Base-by-base conservation (phyloP, 2,888 invertebrate species). In the Metellina segmentata region DNA sequence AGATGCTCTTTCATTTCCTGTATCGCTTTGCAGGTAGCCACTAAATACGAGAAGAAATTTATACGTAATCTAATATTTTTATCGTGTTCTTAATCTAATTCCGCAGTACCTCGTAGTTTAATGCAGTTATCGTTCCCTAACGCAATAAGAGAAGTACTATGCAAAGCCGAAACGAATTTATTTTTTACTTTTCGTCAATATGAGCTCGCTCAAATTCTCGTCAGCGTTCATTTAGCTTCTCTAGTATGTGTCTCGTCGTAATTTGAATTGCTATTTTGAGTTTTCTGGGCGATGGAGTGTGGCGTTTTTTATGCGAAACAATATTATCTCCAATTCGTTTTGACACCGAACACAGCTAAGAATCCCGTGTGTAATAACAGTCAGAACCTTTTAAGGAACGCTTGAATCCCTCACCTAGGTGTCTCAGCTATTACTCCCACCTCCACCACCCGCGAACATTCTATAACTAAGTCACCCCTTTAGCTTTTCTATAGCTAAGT, bases 61-160 rank as follows among this genome's bases (percentile, higher is more conserved):
- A 79, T 79, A 16, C 79, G 20, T 52, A 52, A 75, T 75, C 34
- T 75, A 75, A 75, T 85, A 85, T 85, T 85, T 85, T 85, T 52
- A 85, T 85, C 85, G 6, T n/a, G 71, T 34, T 61, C 53, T n/a
- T 85, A 85, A 85, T 85, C 75, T 52, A 85, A 85, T 85, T 85
- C 53, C 48, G 53, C 9, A 34, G 61, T 52, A 52, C 61, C 48
- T 49, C 52, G 74, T 61, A 85, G 75, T 74, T 85, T 75, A n/a
- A 74, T 75, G 74, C 75, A 20, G 74, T 75, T 85, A 85, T 53
- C 16, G 13, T 61, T 61, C 53, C 61, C 34, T 79, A 79, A 79
- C 34, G 79, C 34, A 53, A 79, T 79, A 16, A 61, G 16, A 5
- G 9, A 61, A 16, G 16, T 61, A 16, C 34, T 34, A 34, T 34